A percentile compares a stretch with the other conserved stretches of the same genome.
Evolutionary conservation across 2,113 vertebrate species (phyloP).

Genomic region (Dromaius novaehollandiae): DNA sequence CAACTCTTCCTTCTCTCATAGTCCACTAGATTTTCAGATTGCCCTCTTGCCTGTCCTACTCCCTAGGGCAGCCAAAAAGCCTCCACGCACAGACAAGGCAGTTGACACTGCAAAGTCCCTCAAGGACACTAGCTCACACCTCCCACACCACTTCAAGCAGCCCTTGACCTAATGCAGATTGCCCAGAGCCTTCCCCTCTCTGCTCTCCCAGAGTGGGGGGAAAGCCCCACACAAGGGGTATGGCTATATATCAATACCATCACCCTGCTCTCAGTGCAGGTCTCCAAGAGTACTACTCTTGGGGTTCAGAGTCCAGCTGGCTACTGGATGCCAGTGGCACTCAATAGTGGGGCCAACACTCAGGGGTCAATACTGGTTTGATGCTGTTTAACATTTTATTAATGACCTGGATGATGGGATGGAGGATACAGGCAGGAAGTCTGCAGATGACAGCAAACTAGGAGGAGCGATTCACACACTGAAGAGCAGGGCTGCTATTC

Average conservation of each 20-base stretch:
- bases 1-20: background rate
- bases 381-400: background rate
- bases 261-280: background rate
- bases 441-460: background rate
- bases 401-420: background rate
- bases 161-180: background rate
- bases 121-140: too few relatives aligned
- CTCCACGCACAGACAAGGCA: background rate
- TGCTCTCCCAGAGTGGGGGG: background rate
- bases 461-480: background rate
- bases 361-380: background rate
- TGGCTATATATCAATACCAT: background rate
- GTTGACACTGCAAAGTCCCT: background rate
- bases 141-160: background rate
- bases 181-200: background rate
- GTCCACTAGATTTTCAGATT: background rate
- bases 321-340: background rate
- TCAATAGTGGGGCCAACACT: background rate
- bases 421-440: background rate
- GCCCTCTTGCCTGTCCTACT: background rate
- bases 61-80: background rate
- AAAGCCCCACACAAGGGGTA: background rate
- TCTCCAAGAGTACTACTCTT: background rate
- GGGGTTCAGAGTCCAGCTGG: background rate
- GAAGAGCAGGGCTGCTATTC: background rate